These are phyloP conservation scores for Macrotis lagotis DNA, from an alignment of 2,113 vertebrate species.

Conservation along the genomic window DNA sequence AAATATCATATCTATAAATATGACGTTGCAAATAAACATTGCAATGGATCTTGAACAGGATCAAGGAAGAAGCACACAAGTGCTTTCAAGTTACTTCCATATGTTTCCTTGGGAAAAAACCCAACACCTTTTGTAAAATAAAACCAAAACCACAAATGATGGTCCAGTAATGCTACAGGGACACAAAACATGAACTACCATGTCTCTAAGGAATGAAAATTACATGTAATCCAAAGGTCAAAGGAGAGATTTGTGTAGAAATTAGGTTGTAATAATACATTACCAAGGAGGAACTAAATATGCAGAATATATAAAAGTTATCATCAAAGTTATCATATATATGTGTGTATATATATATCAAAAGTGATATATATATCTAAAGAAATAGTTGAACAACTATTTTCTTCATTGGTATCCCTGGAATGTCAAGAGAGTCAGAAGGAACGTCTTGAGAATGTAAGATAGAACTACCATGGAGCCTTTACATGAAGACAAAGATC, in stretches of 20 bases:
- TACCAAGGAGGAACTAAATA: background rate
- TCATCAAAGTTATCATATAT: no score
- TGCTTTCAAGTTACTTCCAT: background rate
- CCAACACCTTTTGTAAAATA: background rate
- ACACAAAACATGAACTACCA: background rate
- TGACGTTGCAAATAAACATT: background rate
- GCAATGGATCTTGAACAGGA: background rate
- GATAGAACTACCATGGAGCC: background rate
- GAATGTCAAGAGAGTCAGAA: background rate
- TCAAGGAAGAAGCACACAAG: background rate
- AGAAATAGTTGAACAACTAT: background rate
- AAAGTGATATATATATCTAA: background rate
- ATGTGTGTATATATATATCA: no score
- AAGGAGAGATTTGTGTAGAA: background rate
- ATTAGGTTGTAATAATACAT: background rate
- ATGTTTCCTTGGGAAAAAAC: background rate
- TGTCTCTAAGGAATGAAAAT: background rate
- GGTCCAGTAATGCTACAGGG: background rate
- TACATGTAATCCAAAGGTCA: background rate
- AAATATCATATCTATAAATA: background rate
- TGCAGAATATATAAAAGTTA: background rate
- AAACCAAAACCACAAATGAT: no score
- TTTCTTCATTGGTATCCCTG: background rate
- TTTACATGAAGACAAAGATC: background rate
- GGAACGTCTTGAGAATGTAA: background rate